phyloP scores from a whole-genome alignment of 2,888 invertebrate genomes.

The Enoplolaimus lenunculus region DNA sequence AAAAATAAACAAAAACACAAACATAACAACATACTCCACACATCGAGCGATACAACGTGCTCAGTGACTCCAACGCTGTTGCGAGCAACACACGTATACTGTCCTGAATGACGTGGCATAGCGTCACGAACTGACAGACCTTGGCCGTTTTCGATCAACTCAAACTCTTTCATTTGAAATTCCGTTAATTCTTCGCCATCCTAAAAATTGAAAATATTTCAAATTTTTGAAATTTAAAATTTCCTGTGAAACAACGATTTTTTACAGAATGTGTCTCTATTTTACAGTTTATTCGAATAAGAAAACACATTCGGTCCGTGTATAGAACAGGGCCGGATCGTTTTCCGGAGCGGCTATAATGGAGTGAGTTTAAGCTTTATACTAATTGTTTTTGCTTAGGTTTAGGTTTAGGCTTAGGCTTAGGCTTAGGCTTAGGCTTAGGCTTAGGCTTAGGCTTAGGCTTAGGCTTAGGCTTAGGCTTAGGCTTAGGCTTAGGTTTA shows the following conservation, averaged over 20 bases:
- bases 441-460: too few species aligned
- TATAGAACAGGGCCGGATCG: neutral
- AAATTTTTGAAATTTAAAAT: neutral
- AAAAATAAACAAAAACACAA: too few species aligned
- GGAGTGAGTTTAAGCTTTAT: too few species aligned
- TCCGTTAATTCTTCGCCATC: neutral
- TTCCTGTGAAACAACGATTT: neutral
- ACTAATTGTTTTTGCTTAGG: too few species aligned
- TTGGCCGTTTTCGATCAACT: neutral
- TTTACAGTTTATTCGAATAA: too few species aligned
- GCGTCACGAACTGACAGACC: slow-evolving; percentile 26
- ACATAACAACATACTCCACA: slow-evolving; percentile 30
- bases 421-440: too few species aligned
- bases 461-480: too few species aligned
- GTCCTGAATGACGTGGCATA: slow-evolving; percentile 36
- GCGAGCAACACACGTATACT: slow-evolving; percentile 43
- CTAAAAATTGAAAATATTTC: neutral
- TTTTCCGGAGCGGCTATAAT: slow-evolving; percentile 8
- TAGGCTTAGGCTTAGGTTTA: too few species aligned
- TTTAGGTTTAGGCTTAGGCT: too few species aligned
- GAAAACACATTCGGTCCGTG: too few species aligned
- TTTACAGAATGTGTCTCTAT: too few species aligned
- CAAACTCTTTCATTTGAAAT: neutral
- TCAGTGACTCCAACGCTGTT: slow-evolving; percentile 43
- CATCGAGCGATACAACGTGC: slow-evolving; percentile 32